Evolutionary conservation across 2,888 invertebrate genomes (phyloP).

Genomic region (Liposcelis brunnea): DNA sequence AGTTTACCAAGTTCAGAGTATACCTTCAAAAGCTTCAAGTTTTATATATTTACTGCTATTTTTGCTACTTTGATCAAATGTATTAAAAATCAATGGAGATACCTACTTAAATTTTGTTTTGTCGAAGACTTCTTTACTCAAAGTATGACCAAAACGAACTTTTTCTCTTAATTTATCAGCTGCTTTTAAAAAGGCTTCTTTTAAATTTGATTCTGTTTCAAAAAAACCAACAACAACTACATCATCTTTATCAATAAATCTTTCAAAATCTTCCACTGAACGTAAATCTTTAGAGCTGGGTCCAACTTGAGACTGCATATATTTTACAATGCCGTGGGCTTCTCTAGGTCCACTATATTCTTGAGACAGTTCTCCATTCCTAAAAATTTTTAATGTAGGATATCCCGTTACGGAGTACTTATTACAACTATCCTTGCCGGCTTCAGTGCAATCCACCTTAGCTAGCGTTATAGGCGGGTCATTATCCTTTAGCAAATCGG

Average conservation of each 20-base stretch:
- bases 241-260: constrained; percentile 57
- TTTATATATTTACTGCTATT: not conserved
- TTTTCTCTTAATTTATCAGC: constrained; percentile 85
- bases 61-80: not conserved
- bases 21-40: not conserved
- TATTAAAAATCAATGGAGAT: constrained; percentile 11
- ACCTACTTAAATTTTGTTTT: constrained; percentile 68
- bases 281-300: constrained; percentile 80
- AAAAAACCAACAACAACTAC: constrained; percentile 73
- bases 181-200: constrained; percentile 68
- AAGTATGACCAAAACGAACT: constrained; percentile 72
- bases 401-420: constrained; percentile 87
- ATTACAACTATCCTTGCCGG: constrained; percentile 73
- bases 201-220: constrained; percentile 55
- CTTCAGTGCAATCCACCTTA: constrained; percentile 88
- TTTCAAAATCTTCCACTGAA: constrained; percentile 47
- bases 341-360: constrained; percentile 95
- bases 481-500: constrained; percentile 61
- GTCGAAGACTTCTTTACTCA: constrained; percentile 48
- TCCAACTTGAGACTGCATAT: constrained; percentile 85
- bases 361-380: constrained; percentile 67
- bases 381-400: constrained; percentile 94
- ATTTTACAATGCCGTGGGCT: constrained; percentile 65
- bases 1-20: too few species aligned
- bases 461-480: constrained; percentile 81